Conservation (phyloP, 1,140 invertebrate species). For the Parasteatoda tepidariorum region DNA sequence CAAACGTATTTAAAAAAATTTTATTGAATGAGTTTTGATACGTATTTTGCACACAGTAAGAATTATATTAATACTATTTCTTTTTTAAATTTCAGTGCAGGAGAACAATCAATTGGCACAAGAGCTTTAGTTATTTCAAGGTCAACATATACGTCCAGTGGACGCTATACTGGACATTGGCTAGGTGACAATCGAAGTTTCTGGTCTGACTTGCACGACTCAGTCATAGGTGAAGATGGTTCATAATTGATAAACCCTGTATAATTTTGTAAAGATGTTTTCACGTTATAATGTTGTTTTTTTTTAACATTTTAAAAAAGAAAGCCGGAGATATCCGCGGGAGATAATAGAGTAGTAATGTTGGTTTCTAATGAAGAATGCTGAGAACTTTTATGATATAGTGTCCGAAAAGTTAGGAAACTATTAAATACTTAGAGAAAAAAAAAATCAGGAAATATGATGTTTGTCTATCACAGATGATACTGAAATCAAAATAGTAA, state of each 20-base stretch:
- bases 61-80: not conserved
- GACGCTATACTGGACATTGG: slow-evolving; percentile 73
- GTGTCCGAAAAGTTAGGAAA: too few species aligned
- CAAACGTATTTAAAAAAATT: not conserved
- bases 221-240: slow-evolving; percentile 68
- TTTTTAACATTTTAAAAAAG: slow-evolving; percentile 2
- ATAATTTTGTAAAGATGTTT: too few species aligned
- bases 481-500: too few species aligned
- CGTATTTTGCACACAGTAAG: not conserved
- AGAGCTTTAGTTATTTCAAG: slow-evolving; percentile 69
- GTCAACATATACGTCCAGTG: slow-evolving; percentile 72
- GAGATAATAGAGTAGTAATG: not conserved
- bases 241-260: too few species aligned
- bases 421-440: too few species aligned
- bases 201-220: slow-evolving; percentile 70
- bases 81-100: slow-evolving; percentile 71
- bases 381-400: too few species aligned
- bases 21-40: not conserved
- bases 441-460: too few species aligned
- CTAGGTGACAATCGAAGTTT: slow-evolving; percentile 70
- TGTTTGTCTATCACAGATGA: too few species aligned
- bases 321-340: too few species aligned
- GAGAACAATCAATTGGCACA: slow-evolving; percentile 69
- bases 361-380: too few species aligned
- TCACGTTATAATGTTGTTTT: not conserved